Base-by-base conservation (phyloP, 2,797 vertebrate species). In the Pseudochaenichthys georgianus region DNA sequence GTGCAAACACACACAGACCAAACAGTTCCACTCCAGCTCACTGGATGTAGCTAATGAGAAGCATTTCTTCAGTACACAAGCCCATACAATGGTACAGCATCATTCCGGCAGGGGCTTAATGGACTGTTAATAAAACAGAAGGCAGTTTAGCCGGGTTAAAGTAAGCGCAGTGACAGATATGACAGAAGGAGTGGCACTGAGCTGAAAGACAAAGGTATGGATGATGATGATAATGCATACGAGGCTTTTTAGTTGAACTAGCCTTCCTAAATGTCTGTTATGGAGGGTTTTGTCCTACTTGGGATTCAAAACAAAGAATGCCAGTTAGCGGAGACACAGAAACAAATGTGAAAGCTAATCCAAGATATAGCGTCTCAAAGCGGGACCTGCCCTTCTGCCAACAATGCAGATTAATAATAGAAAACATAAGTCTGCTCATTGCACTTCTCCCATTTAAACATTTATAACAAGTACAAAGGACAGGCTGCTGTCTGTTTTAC, bases 1-100 rank as follows among this genome's bases (percentile, higher is more conserved):
- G 46, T n/a, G 16, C 45, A 23, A 41, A 59, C 64, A 28, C 67
- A 11, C 78, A 16, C 60, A 19, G 31, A 50, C 80, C 16, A 17
- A 80, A 71, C 13, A 0, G 17, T 13, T 75, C 57, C 41, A 55
- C 73, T 70, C 48, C 48, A 13, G n/a, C 41, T 57, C 48, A 13
- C 62, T 28, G 31, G 47, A 65, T 73, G 74, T 65, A 28, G 28
- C 58, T 85, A 83, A 89, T 73, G 70, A 82, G 70, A 23, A 38
- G 59, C 63, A 59, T 75, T 83, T 70, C 70, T 61, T 74, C 70
- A 62, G 71, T 68, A 84, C 82, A 85, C 65, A 73, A 81, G 58
- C 8, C 17, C 43, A 67, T 79, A 48, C 91, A 86, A 57, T 51
- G 67, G 81, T 73, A 34, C 12, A 66, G 72, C 53, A 38, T 80